These are phyloP conservation scores for Euborellia annulipes DNA, from an alignment of 1,140 invertebrate genomes.

Conservation along the genomic window DNA sequence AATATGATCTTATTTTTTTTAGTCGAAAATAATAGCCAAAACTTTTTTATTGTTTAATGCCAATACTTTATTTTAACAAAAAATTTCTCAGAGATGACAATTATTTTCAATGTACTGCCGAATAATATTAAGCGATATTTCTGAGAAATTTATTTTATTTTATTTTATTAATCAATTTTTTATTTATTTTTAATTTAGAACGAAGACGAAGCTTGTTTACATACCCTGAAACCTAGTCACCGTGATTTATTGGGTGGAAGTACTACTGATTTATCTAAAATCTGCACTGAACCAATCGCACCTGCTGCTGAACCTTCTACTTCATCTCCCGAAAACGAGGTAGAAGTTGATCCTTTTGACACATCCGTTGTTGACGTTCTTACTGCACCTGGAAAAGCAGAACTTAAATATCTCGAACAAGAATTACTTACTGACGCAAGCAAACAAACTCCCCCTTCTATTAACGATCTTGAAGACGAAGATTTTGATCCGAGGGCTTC, in stretches of 20 bases:
- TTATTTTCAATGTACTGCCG: too few species aligned
- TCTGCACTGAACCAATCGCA: constrained; percentile 48
- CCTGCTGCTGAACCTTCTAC: constrained; percentile 34
- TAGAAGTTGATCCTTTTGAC: constrained; percentile 74
- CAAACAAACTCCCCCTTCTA: constrained; percentile 10
- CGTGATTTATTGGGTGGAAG: constrained; percentile 56
- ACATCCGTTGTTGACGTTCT: constrained; percentile 56
- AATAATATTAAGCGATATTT: too few species aligned
- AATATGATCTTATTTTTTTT: too few species aligned
- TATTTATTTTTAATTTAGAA: too few species aligned
- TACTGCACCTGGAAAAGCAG: constrained; percentile 52
- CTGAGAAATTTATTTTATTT: too few species aligned
- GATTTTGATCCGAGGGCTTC: constrained; percentile 56
- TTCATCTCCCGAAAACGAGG: constrained; percentile 33
- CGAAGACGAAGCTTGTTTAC: constrained; percentile 1
- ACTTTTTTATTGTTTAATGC: too few species aligned
- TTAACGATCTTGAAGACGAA: constrained; percentile 23
- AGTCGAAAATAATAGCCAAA: too few species aligned
- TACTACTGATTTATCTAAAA: constrained; percentile 50
- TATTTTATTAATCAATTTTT: too few species aligned
- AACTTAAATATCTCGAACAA: constrained; percentile 60
- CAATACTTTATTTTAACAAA: too few species aligned
- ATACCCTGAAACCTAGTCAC: constrained; percentile 23
- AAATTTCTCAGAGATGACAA: too few species aligned
- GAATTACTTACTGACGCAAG: constrained; percentile 47